Base-by-base conservation (phyloP, 2,888 invertebrate genomes). In the Coelopa pilipes region DNA sequence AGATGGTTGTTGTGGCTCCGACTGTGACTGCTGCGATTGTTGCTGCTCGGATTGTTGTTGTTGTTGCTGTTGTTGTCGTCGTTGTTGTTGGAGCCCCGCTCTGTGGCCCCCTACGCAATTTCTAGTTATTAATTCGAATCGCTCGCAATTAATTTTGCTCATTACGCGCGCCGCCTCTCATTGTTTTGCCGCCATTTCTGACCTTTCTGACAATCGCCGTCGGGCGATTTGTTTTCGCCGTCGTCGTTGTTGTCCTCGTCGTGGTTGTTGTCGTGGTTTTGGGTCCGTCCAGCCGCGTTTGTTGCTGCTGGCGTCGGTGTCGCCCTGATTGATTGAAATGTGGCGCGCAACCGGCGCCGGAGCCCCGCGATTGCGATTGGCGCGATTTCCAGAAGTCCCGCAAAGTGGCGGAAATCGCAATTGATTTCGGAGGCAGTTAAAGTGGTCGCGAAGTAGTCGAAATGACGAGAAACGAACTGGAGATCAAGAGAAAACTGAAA, bases 101-200 rank as follows among this genome's bases (percentile, higher is more conserved):
- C 19, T 53, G 13, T 19, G 67, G 53, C 50, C n/a, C 24, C 15
- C 11, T 15, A n/a, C n/a, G 34, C 70, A 73, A 75, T 66, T 70
- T 70, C 62, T 19, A 19, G 67, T 67, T 70, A 75, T 75, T 75
- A 75, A 68, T 71, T 75, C 63, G 68, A 73, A 69, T 73, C 62
- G 50, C 53, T 53, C 60, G 70, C 67, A 66, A 75, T 73, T 66
- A 66, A 19, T 73, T 73, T 46, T 46, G 70, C 70, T 73, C 73
- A 60, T 70, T 73, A 70, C 24, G 19, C 24, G 50, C 24, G 50
- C 19, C 21, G 24, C 66, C 66, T 50, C 50, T 66, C 19, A 66
- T 24, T 47, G 53, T 24, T 19, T 66, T 53, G 66, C 49, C 50
- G 50, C 21, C 53, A 21, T 66, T 50, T 49, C 19, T 24, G 49